A percentile compares a stretch with the other conserved stretches of the same genome.
Evolutionary conservation across 2,888 invertebrate genomes (phyloP).

Genomic region (Caprella mutica): DNA sequence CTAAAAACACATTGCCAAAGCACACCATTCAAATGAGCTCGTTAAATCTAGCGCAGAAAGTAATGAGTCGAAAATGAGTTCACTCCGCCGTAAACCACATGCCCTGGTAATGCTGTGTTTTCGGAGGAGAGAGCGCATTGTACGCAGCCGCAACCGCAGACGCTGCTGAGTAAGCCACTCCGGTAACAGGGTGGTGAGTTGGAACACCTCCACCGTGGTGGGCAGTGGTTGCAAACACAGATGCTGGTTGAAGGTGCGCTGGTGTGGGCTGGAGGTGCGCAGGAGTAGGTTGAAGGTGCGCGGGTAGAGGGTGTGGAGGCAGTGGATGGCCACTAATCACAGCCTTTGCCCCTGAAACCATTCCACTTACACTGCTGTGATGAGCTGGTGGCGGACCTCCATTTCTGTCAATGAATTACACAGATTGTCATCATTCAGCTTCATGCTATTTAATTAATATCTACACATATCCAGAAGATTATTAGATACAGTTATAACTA

Average conservation of each 20-base stretch:
- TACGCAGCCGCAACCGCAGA: conserved; percentile 14
- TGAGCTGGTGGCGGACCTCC: conserved; percentile 33
- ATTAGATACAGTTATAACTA: too few relatives aligned
- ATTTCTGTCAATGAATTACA: conserved; percentile 16
- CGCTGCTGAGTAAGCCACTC: conserved; percentile 17
- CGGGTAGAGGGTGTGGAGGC: conserved; percentile 32
- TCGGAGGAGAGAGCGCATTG: conserved; percentile 32
- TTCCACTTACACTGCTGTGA: conserved; percentile 32
- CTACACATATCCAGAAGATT: too few relatives aligned
- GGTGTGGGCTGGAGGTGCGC: conserved; percentile 28
- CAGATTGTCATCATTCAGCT: too few relatives aligned
- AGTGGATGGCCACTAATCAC: conserved; percentile 25
- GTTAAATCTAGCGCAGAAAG: too few relatives aligned
- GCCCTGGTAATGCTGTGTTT: conserved; percentile 33
- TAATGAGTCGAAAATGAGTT: too few relatives aligned
- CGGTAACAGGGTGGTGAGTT: neutral
- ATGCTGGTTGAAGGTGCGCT: conserved; percentile 26
- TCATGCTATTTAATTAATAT: too few relatives aligned
- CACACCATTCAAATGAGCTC: too few relatives aligned
- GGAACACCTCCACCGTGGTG: conserved; percentile 19
- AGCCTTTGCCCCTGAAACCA: conserved; percentile 19
- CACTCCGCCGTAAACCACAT: conserved; percentile 33
- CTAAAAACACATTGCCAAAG: too few relatives aligned
- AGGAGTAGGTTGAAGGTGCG: conserved; percentile 33
- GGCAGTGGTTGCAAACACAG: conserved; percentile 28